These are phyloP conservation scores for Drosophila carrolli DNA, from an alignment of 1,140 invertebrate genomes.

Conservation along the genomic window DNA sequence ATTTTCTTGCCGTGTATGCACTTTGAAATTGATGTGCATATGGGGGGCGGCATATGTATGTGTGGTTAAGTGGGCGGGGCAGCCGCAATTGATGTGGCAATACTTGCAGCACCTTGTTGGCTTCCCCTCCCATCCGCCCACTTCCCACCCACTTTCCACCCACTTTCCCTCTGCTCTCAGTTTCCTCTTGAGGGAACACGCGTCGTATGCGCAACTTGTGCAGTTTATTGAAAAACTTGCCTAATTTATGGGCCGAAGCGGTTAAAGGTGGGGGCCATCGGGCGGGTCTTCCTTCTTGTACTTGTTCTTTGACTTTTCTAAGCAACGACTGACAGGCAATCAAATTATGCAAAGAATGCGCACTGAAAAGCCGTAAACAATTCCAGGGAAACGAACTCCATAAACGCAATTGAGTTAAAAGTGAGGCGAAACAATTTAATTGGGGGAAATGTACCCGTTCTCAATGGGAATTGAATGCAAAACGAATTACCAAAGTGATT, in stretches of 20 bases:
- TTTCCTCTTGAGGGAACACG: slow-evolving; percentile 41
- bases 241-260: slow-evolving; percentile 60
- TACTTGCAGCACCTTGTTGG: slow-evolving; percentile 53
- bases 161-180: too few species aligned
- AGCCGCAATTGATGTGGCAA: slow-evolving; percentile 51
- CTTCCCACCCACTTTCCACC: too few species aligned
- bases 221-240: slow-evolving; percentile 79
- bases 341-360: slow-evolving; percentile 76
- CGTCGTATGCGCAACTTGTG: slow-evolving; percentile 76
- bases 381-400: slow-evolving; percentile 61
- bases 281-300: slow-evolving; percentile 5
- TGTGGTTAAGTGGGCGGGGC: slow-evolving; percentile 32
- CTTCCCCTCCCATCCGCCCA: slow-evolving; percentile 1
- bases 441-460: slow-evolving; percentile 52
- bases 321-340: slow-evolving; percentile 48
- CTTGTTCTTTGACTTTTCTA: slow-evolving; percentile 28
- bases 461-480: slow-evolving; percentile 39
- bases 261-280: not conserved
- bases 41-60: slow-evolving; percentile 20
- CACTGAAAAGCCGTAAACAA: slow-evolving; percentile 75
- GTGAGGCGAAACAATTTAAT: slow-evolving; percentile 63
- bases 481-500: slow-evolving; percentile 75
- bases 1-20: slow-evolving; percentile 36
- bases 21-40: slow-evolving; percentile 61
- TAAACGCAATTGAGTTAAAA: slow-evolving; percentile 80